Percentiles rank a stretch among this genome's conserved stretches.
Conservation (phyloP, 1,140 invertebrate species). For the Anadara kagoshimensis region DNA sequence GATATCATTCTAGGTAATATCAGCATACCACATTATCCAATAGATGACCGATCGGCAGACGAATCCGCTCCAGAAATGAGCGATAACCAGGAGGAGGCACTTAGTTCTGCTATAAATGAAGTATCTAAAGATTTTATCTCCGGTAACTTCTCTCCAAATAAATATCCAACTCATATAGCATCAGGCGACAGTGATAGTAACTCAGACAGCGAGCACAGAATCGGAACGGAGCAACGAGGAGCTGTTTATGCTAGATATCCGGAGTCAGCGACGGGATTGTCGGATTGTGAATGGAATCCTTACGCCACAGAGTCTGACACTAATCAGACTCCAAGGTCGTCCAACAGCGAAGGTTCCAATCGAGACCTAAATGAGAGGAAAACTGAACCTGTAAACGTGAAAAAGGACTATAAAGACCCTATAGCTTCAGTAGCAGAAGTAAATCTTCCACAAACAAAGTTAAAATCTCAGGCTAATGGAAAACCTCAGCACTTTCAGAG, state of each 20-base stretch:
- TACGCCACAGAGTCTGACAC: conserved; percentile 53
- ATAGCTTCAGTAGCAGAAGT: neutral
- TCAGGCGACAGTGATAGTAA: conserved; percentile 51
- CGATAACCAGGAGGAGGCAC: conserved; percentile 44
- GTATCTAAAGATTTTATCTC: conserved; percentile 50
- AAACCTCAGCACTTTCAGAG: no score
- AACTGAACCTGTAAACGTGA: no score
- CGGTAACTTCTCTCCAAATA: conserved; percentile 44
- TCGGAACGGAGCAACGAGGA: conserved; percentile 13
- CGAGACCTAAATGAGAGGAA: no score
- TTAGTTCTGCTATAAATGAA: conserved; percentile 51
- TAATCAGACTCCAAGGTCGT: conserved; percentile 48
- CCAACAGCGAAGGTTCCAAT: conserved; percentile 13
- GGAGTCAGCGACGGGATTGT: conserved; percentile 52
- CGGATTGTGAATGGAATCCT: conserved; percentile 56
- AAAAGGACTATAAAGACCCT: neutral
- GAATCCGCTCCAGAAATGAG: conserved; percentile 19
- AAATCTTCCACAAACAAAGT: neutral
- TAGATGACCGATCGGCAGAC: conserved; percentile 26
- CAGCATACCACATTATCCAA: conserved; percentile 39
- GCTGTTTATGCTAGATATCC: conserved; percentile 51
- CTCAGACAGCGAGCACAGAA: conserved; percentile 35
- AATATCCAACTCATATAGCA: conserved; percentile 7
- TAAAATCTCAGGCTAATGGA: no score
- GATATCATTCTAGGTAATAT: conserved; percentile 25